Evolutionary conservation across 2,888 invertebrate genomes (phyloP).

Genomic region (Mythimna lalbum): DNA sequence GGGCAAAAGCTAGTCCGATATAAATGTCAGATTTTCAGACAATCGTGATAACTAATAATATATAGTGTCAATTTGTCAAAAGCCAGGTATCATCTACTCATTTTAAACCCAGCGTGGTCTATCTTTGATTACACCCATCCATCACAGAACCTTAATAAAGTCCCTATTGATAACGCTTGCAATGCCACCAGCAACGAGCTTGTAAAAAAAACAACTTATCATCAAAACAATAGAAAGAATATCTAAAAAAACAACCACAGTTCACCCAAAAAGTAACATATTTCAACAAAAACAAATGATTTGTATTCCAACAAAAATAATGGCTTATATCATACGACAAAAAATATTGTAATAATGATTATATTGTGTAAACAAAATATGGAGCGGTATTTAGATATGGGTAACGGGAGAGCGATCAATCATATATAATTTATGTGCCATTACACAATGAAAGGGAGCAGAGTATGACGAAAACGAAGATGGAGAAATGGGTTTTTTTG

Average conservation of each 20-base stretch:
- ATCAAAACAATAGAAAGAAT: not conserved
- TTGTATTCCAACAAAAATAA: constrained; percentile 54
- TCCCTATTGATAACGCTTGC: not conserved
- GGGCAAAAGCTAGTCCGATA: no score
- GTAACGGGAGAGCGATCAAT: constrained; percentile 57
- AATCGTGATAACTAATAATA: not conserved
- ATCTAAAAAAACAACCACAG: constrained; percentile 7
- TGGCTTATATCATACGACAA: constrained; percentile 41
- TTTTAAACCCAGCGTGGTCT: not conserved
- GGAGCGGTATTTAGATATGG: constrained; percentile 58
- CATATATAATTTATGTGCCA: constrained; percentile 66
- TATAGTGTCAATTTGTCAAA: not conserved
- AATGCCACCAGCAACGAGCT: not conserved
- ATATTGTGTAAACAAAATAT: constrained; percentile 56
- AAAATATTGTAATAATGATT: constrained; percentile 60
- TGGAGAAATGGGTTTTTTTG: constrained; percentile 36
- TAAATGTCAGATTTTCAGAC: not conserved
- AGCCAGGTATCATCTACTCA: not conserved
- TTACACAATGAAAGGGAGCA: constrained; percentile 56
- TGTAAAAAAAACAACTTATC: not conserved
- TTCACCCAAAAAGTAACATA: constrained; percentile 24
- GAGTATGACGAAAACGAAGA: constrained; percentile 51
- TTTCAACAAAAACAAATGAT: constrained; percentile 46
- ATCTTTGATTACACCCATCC: not conserved
- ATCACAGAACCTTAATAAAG: not conserved